phyloP scores from a whole-genome alignment of 2,888 invertebrate genomes.

The Cinara cedri region DNA sequence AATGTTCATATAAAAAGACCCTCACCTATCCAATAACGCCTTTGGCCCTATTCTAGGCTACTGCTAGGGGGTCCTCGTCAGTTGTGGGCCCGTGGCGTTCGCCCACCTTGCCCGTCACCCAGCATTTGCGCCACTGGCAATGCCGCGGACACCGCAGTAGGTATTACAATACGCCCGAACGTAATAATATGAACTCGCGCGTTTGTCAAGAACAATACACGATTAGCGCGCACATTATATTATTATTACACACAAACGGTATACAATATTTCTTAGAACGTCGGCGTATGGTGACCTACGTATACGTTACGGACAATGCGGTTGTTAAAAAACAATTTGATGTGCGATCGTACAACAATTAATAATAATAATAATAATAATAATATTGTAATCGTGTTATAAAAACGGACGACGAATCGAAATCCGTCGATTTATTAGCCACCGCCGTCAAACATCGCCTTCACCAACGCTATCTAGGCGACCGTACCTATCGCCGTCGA shows the following conservation, averaged over 20 bases:
- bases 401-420: conserved; percentile 9
- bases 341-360: neutral
- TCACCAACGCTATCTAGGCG: neutral
- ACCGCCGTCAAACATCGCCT: conserved; percentile 1
- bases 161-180: neutral
- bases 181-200: neutral
- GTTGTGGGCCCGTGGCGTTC: too few relatives aligned
- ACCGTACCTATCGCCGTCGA: neutral
- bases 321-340: conserved; percentile 40
- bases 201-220: conserved; percentile 12
- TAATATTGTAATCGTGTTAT: neutral
- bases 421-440: conserved; percentile 28
- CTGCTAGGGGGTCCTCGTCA: too few relatives aligned
- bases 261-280: neutral
- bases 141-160: neutral
- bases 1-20: too few relatives aligned
- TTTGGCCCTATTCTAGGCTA: too few relatives aligned
- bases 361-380: conserved; percentile 5
- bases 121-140: too few relatives aligned
- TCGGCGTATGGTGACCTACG: neutral
- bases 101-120: too few relatives aligned
- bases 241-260: neutral
- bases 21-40: too few relatives aligned
- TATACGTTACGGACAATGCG: neutral
- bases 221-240: neutral